These are phyloP conservation scores for Trichonephila clavipes DNA, from an alignment of 1,140 invertebrate genomes.

Conservation along the genomic window DNA sequence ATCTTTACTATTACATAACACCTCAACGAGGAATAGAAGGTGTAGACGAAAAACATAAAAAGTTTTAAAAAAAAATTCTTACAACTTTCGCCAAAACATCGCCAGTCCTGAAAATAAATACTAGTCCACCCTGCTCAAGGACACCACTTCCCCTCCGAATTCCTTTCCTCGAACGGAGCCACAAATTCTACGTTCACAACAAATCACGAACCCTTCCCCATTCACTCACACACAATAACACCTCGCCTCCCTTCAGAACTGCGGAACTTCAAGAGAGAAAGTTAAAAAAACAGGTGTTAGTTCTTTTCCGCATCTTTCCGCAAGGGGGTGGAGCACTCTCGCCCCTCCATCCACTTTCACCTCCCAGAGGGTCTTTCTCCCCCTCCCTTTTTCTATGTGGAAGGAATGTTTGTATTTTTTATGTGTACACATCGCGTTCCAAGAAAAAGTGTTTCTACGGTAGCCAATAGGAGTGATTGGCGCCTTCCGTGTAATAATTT, in stretches of 20 bases:
- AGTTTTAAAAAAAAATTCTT: neutral
- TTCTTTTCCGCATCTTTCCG: constrained; percentile 3
- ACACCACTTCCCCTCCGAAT: neutral
- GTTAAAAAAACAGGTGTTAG: neutral
- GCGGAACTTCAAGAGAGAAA: neutral
- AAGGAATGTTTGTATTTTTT: neutral
- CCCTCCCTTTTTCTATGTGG: too few relatives aligned
- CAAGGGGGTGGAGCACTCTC: neutral
- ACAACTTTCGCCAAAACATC: neutral
- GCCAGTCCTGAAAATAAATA: neutral
- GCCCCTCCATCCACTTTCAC: neutral
- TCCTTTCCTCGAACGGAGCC: neutral
- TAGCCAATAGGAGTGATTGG: too few relatives aligned
- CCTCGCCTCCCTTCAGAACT: neutral
- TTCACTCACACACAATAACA: neutral
- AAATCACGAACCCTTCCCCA: neutral
- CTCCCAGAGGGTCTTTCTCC: neutral
- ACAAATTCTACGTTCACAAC: neutral
- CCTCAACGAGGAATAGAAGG: too few relatives aligned
- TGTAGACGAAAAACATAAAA: too few relatives aligned
- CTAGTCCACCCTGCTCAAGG: neutral
- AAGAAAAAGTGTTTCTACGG: too few relatives aligned
- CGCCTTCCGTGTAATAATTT: too few relatives aligned
- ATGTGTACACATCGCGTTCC: too few relatives aligned
- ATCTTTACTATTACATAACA: too few relatives aligned